Evolutionary conservation across 2,113 vertebrate species (phyloP).

Genomic region (Eudyptes chrysolophus): DNA sequence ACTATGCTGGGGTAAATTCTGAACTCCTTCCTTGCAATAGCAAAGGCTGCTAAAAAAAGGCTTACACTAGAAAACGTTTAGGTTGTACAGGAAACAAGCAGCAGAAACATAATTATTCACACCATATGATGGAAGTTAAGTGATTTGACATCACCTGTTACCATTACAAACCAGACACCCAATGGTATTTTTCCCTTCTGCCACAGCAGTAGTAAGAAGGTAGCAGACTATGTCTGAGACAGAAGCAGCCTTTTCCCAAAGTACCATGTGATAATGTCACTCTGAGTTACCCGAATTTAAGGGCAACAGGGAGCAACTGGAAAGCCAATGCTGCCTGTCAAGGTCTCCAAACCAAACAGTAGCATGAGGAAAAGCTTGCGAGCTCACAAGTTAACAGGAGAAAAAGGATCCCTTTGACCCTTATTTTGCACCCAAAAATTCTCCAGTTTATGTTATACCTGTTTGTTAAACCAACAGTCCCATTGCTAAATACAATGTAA

Average conservation of each 20-base stretch:
- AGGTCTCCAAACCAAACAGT: not conserved
- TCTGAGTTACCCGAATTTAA: not conserved
- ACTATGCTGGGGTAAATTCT: not conserved
- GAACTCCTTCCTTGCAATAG: not conserved
- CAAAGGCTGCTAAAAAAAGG: not conserved
- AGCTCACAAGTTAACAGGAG: not conserved
- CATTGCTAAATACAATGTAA: not conserved
- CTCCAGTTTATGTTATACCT: not conserved
- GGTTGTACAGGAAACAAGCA: not conserved
- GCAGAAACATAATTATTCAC: not conserved
- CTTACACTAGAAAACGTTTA: not conserved
- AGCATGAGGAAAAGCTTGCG: not conserved
- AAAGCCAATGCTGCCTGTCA: not conserved
- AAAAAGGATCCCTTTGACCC: not conserved
- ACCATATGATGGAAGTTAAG: not conserved
- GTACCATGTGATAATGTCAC: not conserved
- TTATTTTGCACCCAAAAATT: not conserved
- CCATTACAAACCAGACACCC: not conserved
- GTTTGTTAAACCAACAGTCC: not conserved
- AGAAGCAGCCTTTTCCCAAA: not conserved
- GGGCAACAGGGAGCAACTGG: not conserved
- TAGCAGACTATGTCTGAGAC: rapidly evolving
- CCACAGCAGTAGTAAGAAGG: not conserved
- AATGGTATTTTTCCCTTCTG: too few species aligned
- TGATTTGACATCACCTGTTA: not conserved